Evolutionary conservation across 92 coral and sea anemone genomes (phyloP).

Genomic region (Heteractis magnifica): DNA sequence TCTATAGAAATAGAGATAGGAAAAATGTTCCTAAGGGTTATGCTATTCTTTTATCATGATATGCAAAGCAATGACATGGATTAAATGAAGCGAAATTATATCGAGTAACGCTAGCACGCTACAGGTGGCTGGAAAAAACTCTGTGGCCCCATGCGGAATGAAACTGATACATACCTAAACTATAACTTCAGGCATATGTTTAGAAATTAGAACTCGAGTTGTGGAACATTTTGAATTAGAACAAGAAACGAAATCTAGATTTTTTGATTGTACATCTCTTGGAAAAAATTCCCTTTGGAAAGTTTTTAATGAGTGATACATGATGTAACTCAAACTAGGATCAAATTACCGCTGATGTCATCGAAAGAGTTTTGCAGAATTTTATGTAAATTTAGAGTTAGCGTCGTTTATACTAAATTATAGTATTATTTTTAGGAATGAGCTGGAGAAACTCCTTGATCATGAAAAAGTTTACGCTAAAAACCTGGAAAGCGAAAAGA

Average conservation of each 20-base stretch:
- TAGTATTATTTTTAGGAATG: constrained; percentile 35
- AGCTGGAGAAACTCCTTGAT: constrained; percentile 52
- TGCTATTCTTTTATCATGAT: background rate
- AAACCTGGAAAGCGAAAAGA: constrained; percentile 50
- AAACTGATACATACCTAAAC: background rate
- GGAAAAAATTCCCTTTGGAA: background rate
- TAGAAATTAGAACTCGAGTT: no score
- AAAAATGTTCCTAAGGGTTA: background rate
- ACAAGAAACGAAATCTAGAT: no score
- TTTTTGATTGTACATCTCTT: no score
- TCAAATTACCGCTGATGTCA: background rate
- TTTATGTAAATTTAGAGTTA: background rate
- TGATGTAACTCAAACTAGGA: background rate
- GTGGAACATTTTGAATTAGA: no score
- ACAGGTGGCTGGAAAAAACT: background rate
- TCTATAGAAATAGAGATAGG: background rate
- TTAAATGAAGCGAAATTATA: background rate
- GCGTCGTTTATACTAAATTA: constrained; percentile 2
- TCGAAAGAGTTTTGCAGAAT: background rate
- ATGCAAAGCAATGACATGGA: background rate
- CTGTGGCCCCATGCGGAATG: no score
- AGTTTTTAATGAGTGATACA: background rate
- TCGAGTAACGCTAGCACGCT: background rate
- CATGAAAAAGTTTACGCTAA: constrained; percentile 44
- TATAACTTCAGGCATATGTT: background rate